phyloP scores from a whole-genome alignment of 2,113 vertebrate genomes.

The Eira barbara region DNA sequence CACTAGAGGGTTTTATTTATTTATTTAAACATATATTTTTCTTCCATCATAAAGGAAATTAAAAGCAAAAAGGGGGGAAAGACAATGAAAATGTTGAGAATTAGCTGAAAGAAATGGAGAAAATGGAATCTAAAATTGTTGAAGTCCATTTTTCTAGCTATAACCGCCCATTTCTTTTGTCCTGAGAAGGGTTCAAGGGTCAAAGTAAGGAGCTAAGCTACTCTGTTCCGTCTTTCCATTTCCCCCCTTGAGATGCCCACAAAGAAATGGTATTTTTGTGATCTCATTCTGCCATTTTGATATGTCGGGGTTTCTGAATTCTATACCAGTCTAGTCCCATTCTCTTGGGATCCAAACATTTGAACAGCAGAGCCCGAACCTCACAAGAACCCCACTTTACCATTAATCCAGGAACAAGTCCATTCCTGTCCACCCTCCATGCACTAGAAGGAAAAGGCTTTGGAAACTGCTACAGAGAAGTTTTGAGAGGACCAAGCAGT shows the following conservation, averaged over 20 bases:
- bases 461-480: background rate
- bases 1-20: background rate
- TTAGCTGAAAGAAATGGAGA: background rate
- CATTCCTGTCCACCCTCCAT: background rate
- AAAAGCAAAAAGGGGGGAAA: background rate
- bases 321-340: background rate
- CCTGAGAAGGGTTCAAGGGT: background rate
- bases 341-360: background rate
- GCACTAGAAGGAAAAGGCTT: background rate
- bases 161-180: background rate
- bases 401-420: background rate
- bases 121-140: background rate
- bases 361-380: background rate
- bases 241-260: background rate
- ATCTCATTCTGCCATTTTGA: background rate
- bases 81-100: background rate
- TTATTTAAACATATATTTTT: background rate
- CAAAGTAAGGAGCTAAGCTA: background rate
- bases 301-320: background rate
- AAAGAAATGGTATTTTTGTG: background rate
- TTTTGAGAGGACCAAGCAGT: background rate
- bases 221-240: background rate
- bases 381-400: background rate
- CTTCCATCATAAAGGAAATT: background rate
- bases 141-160: background rate